Evolutionary conservation across 2,888 invertebrate genomes (phyloP), one percentile per base, ranked within the genome.

Genomic region (Mimas tiliae): DNA sequence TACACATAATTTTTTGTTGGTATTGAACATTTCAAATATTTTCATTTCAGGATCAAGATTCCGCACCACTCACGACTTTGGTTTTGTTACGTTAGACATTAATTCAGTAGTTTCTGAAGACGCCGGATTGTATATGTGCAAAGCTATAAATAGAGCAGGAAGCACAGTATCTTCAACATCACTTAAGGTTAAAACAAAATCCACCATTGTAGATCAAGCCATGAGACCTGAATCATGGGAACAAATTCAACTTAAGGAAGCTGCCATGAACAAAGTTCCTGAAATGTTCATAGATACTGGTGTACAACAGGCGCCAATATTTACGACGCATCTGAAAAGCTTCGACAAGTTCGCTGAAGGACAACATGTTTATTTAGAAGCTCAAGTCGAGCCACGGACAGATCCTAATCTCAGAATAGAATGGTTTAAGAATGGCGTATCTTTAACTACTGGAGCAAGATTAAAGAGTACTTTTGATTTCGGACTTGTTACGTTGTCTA

Each of bases 381-480:
- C 98, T 63, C 97, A 97, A 88, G 98, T 98, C 12, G 98, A 98
- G 81, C 98, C 98, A 12, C 95, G 97, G 74, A 96, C 97, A 7
- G 98, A 98, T 94, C 97, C 98, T 0, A 97, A 98, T 81, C 93
- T 98, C 50, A 95, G 96, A 68, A 96, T 98, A 66, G 98, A 98
- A 87, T 98, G 98, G 98, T 98, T 97, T 88, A 98, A 98, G 84
- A 98, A 98, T 83, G 97, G 98, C n/a, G 90, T 97, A 58, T 95
- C 97, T 0, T 93, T 98, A 19, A 97, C 97, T 68, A 97, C 97
- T 68, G 98, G 98, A 74, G 97, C 98, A 47, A 95, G 99, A 75
- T 95, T 99, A 70, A 96, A 98, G 82, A 98, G 98, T 76, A 97
- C 98, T 34, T 98, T 99, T 82, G 99, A 99, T 86, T 99, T 99